Percentiles rank a stretch among this genome's conserved stretches.
phyloP scores from a whole-genome alignment of 2,113 vertebrate genomes.

The Mus pahari region DNA sequence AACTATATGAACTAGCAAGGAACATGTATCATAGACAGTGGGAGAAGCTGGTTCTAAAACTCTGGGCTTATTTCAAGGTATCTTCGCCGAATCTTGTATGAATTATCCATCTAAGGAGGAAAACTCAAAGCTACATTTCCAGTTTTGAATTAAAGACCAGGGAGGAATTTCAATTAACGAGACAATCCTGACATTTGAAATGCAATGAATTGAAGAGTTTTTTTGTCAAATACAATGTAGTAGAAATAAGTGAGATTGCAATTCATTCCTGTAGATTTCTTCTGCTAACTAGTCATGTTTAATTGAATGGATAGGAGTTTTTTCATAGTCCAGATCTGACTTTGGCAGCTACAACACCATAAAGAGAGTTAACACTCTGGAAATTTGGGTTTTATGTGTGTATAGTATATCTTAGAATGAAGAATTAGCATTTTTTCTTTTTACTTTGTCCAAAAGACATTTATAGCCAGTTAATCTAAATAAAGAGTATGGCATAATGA shows the following conservation, averaged over 20 bases:
- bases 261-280: neutral
- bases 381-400: neutral
- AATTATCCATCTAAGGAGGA: neutral
- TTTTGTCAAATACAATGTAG: neutral
- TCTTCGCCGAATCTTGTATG: neutral
- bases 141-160: neutral
- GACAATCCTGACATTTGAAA: neutral
- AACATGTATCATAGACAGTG: neutral
- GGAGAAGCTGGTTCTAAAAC: neutral
- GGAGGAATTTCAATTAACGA: neutral
- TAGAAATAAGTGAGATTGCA: neutral
- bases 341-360: neutral
- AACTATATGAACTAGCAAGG: slow-evolving; percentile 3
- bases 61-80: neutral
- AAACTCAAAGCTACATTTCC: neutral
- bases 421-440: neutral
- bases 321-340: neutral
- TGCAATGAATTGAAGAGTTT: neutral
- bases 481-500: neutral
- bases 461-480: neutral
- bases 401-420: neutral
- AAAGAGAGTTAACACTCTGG: neutral
- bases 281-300: neutral
- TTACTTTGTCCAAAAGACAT: neutral
- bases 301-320: neutral